Base-by-base conservation (phyloP, 2,888 invertebrate species). In the Eupithecia tripunctaria region DNA sequence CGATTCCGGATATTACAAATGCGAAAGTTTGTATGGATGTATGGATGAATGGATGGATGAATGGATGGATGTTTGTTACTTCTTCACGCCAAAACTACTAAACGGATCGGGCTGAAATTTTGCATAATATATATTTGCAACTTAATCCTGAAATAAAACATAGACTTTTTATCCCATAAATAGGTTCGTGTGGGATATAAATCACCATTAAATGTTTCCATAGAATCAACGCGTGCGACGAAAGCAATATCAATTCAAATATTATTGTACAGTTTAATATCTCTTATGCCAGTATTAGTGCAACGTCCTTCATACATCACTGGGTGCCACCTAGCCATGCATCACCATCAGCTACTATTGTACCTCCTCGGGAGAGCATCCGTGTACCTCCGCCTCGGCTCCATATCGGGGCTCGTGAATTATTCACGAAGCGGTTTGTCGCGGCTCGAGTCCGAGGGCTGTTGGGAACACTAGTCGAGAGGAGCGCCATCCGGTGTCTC, bases 341-440 rank as follows among this genome's bases (percentile, higher is more conserved):
- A 72, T 65, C 68, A 73, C 65, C 63, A 71, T 68, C 68, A 41
- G 41, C 59, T 27, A 7, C 6, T 15, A 27, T 43, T 43, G 67
- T 70, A 69, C 56, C 67, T 27, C 27, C 65, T 43, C 71, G 43
- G 72, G 60, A 71, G 70, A 74, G 2, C 21, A 21, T 21, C 8
- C 21, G 21, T 21, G 51, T 10, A 10, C n/a, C n/a, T n/a, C n/a
- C n/a, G n/a, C 72, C 71, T 60, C 73, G 71, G 71, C 71, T 67
- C 69, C 70, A 68, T 65, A 69, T 71, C 68, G 14, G 62, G 59
- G 8, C 70, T 73, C 69, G 60, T 76, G 76, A 74, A 77, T 79
- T 62, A 79, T 79, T 79, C 77, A 79, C 74, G 59, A 62, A 72
- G 63, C 63, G 62, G 73, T 72, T 73, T 74, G 72, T 77, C 77